Percentiles rank a stretch among this genome's conserved stretches.
phyloP scores from a whole-genome alignment of 2,797 vertebrate genomes.

The Tolypeutes matacus region DNA sequence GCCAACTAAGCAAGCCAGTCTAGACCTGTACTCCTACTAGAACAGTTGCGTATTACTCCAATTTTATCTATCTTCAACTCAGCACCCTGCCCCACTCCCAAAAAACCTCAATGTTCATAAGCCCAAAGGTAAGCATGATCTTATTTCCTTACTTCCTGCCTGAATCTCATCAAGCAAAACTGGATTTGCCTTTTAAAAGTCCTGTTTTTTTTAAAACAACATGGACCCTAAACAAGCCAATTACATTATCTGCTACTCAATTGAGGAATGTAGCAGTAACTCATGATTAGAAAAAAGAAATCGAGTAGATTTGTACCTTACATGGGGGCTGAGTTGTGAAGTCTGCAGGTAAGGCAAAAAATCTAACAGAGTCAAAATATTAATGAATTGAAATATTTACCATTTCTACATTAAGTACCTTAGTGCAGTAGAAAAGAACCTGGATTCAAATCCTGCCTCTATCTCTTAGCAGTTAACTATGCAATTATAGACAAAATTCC shows the following conservation, averaged over 20 bases:
- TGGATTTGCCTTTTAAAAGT: conserved; percentile 29
- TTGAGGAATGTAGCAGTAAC: background rate
- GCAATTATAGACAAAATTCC: background rate
- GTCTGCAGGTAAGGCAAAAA: conserved; percentile 50
- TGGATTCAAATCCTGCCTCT: conserved; percentile 31
- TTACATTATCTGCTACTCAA: background rate
- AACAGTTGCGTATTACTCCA: background rate
- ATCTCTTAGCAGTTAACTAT: background rate
- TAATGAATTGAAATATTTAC: conserved; percentile 53
- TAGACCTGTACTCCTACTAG: conserved; percentile 1
- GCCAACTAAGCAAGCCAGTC: background rate
- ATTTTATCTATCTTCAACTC: conserved; percentile 32
- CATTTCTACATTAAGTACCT: background rate
- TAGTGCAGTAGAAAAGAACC: background rate
- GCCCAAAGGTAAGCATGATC: background rate
- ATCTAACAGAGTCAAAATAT: background rate
- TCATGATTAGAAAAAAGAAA: conserved; percentile 7
- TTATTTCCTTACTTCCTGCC: background rate
- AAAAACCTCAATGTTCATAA: background rate
- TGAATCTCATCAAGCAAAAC: conserved; percentile 24
- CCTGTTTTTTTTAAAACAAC: conserved; percentile 40
- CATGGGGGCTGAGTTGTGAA: background rate
- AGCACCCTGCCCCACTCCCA: background rate
- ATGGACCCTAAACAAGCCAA: background rate
- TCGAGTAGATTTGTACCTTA: background rate